These are phyloP conservation scores for Anthophora plumipes DNA, from an alignment of 2,888 invertebrate species.

Conservation along the genomic window DNA sequence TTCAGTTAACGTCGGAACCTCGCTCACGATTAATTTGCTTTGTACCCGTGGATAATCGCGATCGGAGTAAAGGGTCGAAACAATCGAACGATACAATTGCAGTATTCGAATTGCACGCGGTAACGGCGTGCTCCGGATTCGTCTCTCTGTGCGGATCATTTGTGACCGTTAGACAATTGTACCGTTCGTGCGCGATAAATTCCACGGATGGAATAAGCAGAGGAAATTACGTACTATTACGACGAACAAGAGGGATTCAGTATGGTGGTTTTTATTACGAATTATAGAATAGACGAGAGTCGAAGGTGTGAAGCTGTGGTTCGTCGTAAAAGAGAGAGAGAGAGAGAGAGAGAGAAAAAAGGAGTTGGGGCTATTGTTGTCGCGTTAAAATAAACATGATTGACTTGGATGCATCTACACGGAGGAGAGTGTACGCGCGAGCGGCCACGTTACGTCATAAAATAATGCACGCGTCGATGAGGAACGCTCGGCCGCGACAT, in stretches of 20 bases:
- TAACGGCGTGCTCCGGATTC: background rate
- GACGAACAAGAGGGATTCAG: background rate
- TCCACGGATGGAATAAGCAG: background rate
- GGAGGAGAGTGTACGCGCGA: slow-evolving; percentile 31
- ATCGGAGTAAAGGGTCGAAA: background rate
- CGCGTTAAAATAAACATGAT: slow-evolving; percentile 47
- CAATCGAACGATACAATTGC: no score
- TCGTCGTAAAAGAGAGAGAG: slow-evolving; percentile 43
- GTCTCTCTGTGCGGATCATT: background rate
- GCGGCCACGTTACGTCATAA: slow-evolving; percentile 38
- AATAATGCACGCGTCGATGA: slow-evolving; percentile 21
- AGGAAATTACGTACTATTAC: background rate
- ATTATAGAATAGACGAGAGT: background rate
- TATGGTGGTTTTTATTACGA: no score
- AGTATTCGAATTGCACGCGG: background rate
- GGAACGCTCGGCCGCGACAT: background rate
- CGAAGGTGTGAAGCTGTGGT: slow-evolving; percentile 20
- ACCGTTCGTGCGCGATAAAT: no score
- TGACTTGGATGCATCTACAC: slow-evolving; percentile 26
- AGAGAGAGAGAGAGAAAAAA: no score
- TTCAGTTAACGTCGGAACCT: no score
- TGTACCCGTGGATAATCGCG: background rate
- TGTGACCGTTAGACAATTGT: no score
- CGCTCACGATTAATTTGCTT: background rate
- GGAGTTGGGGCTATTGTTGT: slow-evolving; percentile 51